These are phyloP conservation scores for Xanthia togata DNA, from an alignment of 2,888 invertebrate genomes.

Conservation along the genomic window DNA sequence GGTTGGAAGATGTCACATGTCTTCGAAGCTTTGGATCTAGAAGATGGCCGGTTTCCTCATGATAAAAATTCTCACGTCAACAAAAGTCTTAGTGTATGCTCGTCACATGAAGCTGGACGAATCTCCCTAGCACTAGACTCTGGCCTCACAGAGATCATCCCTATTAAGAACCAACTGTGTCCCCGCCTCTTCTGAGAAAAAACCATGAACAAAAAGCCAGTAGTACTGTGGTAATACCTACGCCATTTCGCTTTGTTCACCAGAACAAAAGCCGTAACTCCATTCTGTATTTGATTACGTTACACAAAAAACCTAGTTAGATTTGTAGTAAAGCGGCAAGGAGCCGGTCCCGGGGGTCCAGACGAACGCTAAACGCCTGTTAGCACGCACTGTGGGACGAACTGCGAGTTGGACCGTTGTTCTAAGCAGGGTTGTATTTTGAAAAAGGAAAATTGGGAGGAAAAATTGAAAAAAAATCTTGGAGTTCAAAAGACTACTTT, in stretches of 20 bases:
- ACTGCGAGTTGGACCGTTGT: conserved; percentile 68
- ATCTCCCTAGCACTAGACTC: background rate
- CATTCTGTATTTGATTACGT: conserved; percentile 71
- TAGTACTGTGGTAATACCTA: background rate
- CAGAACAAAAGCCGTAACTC: conserved; percentile 49
- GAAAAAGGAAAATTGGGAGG: background rate
- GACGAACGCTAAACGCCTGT: conserved; percentile 89
- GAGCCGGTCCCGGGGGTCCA: conserved; percentile 76
- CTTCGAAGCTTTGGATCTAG: too few species aligned
- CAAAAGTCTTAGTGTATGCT: background rate
- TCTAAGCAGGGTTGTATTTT: conserved; percentile 64
- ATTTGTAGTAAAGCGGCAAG: conserved; percentile 83
- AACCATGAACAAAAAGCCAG: background rate
- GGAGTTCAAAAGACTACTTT: background rate
- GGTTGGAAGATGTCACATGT: too few species aligned
- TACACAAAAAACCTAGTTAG: conserved; percentile 80
- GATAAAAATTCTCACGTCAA: too few species aligned
- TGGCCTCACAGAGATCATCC: background rate
- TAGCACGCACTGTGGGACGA: conserved; percentile 87
- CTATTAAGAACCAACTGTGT: background rate
- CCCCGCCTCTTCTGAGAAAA: background rate
- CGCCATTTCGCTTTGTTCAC: background rate
- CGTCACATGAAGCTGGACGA: background rate
- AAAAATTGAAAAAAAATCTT: background rate
- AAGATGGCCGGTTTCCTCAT: too few species aligned